A percentile compares a stretch with the other conserved stretches of the same genome.
phyloP scores from a whole-genome alignment of 2,888 invertebrate genomes.

The Cheilosia grossa region DNA sequence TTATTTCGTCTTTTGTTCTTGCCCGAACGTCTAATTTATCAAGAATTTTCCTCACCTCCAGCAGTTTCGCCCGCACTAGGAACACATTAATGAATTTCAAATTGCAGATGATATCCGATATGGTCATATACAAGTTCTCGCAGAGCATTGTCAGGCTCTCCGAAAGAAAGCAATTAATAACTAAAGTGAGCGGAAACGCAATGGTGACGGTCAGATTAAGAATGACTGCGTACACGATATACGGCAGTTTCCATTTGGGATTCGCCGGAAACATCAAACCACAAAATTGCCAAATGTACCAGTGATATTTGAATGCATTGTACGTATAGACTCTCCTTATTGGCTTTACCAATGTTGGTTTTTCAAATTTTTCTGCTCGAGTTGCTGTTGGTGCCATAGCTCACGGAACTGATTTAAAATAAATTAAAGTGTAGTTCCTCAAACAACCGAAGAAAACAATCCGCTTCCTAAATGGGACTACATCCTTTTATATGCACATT shows the following conservation, averaged over 20 bases:
- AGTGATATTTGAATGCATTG: conserved; percentile 78
- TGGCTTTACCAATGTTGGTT: too few relatives aligned
- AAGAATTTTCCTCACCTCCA: conserved; percentile 75
- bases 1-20: conserved; percentile 69
- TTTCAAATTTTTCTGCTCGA: background rate
- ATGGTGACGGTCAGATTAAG: conserved; percentile 74
- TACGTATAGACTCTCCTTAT: conserved; percentile 66
- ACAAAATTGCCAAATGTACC: conserved; percentile 78
- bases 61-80: conserved; percentile 73
- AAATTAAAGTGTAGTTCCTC: background rate
- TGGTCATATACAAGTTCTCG: conserved; percentile 76
- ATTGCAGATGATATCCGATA: conserved; percentile 75
- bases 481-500: conserved; percentile 29
- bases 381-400: conserved; percentile 1
- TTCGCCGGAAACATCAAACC: conserved; percentile 77
- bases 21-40: conserved; percentile 77
- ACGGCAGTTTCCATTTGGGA: conserved; percentile 74
- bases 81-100: conserved; percentile 77
- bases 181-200: conserved; percentile 73
- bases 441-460: background rate
- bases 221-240: conserved; percentile 75
- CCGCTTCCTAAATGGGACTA: background rate
- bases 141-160: conserved; percentile 77
- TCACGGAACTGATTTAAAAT: conserved; percentile 4
- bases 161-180: conserved; percentile 75